Conservation (phyloP, 2,113 vertebrate genomes). For the Strix aluco region DNA sequence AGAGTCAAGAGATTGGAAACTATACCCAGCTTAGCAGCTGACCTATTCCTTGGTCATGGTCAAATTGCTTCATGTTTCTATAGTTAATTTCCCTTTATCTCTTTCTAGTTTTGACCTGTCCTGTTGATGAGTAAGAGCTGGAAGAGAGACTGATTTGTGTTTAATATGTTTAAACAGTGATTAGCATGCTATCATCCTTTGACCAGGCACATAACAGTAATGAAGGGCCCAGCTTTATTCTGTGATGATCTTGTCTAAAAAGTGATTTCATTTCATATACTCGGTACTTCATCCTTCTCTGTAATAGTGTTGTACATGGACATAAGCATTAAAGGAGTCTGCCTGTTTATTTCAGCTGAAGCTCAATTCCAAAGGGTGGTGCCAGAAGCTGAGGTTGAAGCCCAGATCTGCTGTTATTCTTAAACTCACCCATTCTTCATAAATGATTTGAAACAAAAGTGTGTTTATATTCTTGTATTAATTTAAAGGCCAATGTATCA, state of each 20-base stretch:
- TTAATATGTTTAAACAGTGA: not conserved
- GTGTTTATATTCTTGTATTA: not conserved
- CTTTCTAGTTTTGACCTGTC: not conserved
- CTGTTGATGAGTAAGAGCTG: not conserved
- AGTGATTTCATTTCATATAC: not conserved
- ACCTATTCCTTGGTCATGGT: not conserved
- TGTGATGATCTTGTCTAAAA: not conserved
- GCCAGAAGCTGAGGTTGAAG: not conserved
- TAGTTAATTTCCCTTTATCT: not conserved
- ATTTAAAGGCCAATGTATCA: not conserved
- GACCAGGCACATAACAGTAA: not conserved
- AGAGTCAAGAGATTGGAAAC: not conserved
- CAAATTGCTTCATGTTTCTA: not conserved
- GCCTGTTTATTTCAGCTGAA: not conserved
- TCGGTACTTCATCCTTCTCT: not conserved
- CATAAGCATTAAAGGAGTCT: not conserved
- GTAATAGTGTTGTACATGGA: not conserved
- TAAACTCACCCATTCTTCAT: not conserved
- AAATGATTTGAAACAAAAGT: not conserved
- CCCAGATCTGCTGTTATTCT: not conserved
- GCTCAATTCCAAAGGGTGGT: not conserved
- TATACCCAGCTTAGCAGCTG: not conserved
- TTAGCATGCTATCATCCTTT: not conserved
- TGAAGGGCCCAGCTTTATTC: not conserved
- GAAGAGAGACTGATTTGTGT: not conserved